Percentiles rank a stretch among this genome's conserved stretches.
These are phyloP conservation scores for Drosophila neoperkinsi DNA, from an alignment of 2,888 invertebrate genomes.

Conservation along the genomic window DNA sequence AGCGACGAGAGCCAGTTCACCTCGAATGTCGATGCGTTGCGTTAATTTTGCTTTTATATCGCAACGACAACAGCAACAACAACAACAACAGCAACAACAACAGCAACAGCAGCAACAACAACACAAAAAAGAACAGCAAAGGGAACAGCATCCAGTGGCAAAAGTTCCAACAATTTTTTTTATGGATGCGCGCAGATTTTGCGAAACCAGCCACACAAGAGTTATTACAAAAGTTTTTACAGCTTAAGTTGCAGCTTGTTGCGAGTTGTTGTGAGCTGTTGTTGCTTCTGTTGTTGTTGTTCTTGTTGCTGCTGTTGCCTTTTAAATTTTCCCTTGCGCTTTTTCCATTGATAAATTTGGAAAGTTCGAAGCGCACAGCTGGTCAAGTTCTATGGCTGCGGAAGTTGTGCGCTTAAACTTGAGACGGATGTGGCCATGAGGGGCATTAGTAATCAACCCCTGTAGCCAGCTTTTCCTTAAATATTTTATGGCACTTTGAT, in stretches of 20 bases:
- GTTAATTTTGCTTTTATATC: conserved; percentile 68
- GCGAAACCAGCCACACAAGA: conserved; percentile 47
- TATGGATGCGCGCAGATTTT: conserved; percentile 68
- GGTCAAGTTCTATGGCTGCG: conserved; percentile 37
- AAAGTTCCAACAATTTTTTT: conserved; percentile 49
- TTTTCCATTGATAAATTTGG: conserved; percentile 48
- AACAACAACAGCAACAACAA: background rate
- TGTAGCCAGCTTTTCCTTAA: conserved; percentile 12
- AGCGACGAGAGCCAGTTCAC: conserved; percentile 19
- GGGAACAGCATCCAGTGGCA: conserved; percentile 17
- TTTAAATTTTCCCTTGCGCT: conserved; percentile 40
- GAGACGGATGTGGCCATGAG: conserved; percentile 20
- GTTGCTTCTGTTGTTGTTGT: background rate
- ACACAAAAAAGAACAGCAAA: background rate
- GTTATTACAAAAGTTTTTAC: conserved; percentile 65
- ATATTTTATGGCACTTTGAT: conserved; percentile 53
- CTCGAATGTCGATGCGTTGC: conserved; percentile 67
- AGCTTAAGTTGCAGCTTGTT: conserved; percentile 51
- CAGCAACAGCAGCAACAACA: background rate
- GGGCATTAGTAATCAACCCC: conserved; percentile 5
- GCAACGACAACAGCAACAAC: conserved; percentile 18
- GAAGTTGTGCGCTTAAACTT: conserved; percentile 43
- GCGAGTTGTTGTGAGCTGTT: conserved; percentile 19
- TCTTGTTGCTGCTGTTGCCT: conserved; percentile 21
- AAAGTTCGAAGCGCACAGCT: conserved; percentile 52